Evolutionary conservation across 2,797 vertebrate genomes (phyloP).

Genomic region (Catharus ustulatus): DNA sequence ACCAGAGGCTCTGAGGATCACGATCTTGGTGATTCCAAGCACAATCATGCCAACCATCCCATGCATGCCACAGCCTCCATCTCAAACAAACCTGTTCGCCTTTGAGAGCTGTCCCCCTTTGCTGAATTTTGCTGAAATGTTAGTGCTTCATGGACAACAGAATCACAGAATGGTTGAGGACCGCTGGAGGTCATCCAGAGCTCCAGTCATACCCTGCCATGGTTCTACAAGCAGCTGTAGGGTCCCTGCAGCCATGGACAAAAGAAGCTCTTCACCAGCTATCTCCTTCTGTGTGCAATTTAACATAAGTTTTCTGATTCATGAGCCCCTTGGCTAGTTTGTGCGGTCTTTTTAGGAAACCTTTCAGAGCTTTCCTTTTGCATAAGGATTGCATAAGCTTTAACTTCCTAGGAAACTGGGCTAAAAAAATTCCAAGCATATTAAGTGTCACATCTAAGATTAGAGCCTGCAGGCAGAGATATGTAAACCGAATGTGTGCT

Average conservation of each 20-base stretch:
- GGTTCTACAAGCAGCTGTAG: background rate
- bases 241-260: background rate
- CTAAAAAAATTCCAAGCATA: conserved; percentile 13
- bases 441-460: conserved; percentile 25
- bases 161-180: background rate
- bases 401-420: background rate
- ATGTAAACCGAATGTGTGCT: background rate
- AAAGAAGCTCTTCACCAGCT: background rate
- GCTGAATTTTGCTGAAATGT: background rate
- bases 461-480: conserved; percentile 5
- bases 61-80: background rate
- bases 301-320: background rate
- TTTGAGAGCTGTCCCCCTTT: background rate
- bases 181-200: background rate
- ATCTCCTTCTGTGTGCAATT: background rate
- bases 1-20: background rate
- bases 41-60: fast-evolving
- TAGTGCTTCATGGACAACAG: background rate
- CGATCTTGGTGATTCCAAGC: background rate
- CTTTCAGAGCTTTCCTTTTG: background rate
- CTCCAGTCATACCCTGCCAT: background rate
- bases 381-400: conserved; percentile 1
- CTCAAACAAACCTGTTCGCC: background rate
- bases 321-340: background rate
- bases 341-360: background rate